Base-by-base conservation (phyloP, 2,113 vertebrate genomes). In the Chaenogobius annularis region DNA sequence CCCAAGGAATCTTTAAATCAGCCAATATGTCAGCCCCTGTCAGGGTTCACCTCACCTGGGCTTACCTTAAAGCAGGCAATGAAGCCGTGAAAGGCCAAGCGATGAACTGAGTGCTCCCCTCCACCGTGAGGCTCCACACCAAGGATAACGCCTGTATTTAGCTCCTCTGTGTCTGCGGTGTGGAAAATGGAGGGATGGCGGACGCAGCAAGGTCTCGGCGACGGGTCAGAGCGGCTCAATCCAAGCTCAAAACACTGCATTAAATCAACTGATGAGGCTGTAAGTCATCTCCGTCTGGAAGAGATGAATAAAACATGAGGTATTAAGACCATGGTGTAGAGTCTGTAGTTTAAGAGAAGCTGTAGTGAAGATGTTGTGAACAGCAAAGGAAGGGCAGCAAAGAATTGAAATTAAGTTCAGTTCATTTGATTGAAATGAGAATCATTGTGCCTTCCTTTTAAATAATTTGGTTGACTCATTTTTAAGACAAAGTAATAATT, bases 251-350 rank as follows among this genome's bases (percentile, higher is more conserved):
- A 79, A 65, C 80, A 74, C 46, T 76, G 86, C 59, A 87, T 82
- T 86, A 85, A 74, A 81, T 68, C 47, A 61, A 70, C 70, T 73
- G 86, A 84, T 88, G 72, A 84, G 74, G 82, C 70, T 80, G 67
- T 75, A 81, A 87, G 82, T 84, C 69, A 84, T 74, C 59, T 56
- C 73, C 69, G 74, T 77, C 31, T 59, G 56, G 77, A 79, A 35
- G 62, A n/a, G 31, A 83, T 89, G 88, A 92, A 92, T 89, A 86
- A 90, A 89, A 83, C 77, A 88, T 83, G 19, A 20, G 73, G 73
- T 48, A 65, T 84, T 75, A 83, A 44, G 70, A 52, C 44, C 46
- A 73, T 67, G 10, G 10, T 0, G 44, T 46, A 46, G 12, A 22
- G 54, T 5, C 80, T 75, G 72, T 40, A 66, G 62, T 76, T 65